phyloP scores from a whole-genome alignment of 2,113 vertebrate species.

The Dipodomys ordii region DNA sequence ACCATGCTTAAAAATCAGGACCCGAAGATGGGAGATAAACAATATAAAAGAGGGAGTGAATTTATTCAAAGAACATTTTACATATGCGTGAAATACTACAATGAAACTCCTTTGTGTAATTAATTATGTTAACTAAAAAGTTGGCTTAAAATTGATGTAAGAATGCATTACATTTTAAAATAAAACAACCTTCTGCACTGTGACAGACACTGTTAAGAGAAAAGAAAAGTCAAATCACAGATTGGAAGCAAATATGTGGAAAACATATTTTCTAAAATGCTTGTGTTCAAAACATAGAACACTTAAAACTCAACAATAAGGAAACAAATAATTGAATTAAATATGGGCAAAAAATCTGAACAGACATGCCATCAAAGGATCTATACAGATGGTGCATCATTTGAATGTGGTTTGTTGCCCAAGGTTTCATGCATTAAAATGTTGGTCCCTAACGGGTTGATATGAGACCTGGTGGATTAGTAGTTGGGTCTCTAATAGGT shows the following conservation, averaged over 20 bases:
- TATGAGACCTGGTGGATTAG: neutral
- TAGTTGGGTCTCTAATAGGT: too few relatives aligned
- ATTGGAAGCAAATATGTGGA: neutral
- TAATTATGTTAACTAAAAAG: too few relatives aligned
- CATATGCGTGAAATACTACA: too few relatives aligned
- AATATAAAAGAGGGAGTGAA: too few relatives aligned
- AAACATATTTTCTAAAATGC: neutral
- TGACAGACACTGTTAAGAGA: neutral
- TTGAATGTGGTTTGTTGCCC: neutral
- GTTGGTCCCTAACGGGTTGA: neutral
- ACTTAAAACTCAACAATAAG: neutral
- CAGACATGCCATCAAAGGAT: neutral
- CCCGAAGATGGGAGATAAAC: too few relatives aligned
- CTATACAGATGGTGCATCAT: neutral
- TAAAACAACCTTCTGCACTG: neutral
- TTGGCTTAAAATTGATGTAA: neutral
- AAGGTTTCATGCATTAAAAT: neutral
- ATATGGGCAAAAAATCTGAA: neutral
- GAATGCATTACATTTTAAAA: neutral
- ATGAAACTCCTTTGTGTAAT: too few relatives aligned
- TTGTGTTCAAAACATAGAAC: neutral
- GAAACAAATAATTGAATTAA: neutral
- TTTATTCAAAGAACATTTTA: too few relatives aligned
- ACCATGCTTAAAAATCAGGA: too few relatives aligned
- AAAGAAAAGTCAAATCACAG: neutral